These are phyloP conservation scores for Tipula helvola DNA, from an alignment of 2,888 invertebrate species.

Conservation along the genomic window DNA sequence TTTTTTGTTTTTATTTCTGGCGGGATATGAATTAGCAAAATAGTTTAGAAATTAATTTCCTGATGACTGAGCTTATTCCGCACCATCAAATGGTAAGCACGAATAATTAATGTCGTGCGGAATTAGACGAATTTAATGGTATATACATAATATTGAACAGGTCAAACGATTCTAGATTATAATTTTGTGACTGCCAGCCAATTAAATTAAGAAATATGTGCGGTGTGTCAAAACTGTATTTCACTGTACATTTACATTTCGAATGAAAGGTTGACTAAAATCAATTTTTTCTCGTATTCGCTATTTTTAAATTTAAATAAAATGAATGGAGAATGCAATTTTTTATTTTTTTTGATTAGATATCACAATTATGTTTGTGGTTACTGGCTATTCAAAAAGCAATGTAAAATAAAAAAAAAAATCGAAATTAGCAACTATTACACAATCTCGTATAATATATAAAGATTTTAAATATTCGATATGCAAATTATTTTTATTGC, in stretches of 20 bases:
- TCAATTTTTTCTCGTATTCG: background rate
- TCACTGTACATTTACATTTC: background rate
- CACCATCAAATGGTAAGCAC: background rate
- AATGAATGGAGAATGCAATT: background rate
- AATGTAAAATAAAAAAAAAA: background rate
- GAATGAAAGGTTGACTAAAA: background rate
- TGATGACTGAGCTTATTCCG: background rate
- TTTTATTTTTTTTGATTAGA: background rate
- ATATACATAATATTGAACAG: too few species aligned
- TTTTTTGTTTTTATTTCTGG: background rate
- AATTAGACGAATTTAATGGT: background rate
- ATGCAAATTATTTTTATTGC: constrained; percentile 4
- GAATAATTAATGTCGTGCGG: background rate
- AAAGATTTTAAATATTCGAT: background rate
- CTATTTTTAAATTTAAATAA: background rate
- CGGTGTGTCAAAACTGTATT: background rate
- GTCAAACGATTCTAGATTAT: background rate
- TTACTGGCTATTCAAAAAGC: background rate
- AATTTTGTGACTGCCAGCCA: background rate
- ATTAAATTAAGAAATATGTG: background rate
- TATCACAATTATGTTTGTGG: background rate
- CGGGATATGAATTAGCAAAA: background rate
- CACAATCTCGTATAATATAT: background rate
- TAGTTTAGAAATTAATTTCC: background rate
- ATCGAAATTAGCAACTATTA: background rate